A percentile compares a stretch with the other conserved stretches of the same genome.
Conservation (phyloP, 2,888 invertebrate genomes). For the Dioctria rufipes region DNA sequence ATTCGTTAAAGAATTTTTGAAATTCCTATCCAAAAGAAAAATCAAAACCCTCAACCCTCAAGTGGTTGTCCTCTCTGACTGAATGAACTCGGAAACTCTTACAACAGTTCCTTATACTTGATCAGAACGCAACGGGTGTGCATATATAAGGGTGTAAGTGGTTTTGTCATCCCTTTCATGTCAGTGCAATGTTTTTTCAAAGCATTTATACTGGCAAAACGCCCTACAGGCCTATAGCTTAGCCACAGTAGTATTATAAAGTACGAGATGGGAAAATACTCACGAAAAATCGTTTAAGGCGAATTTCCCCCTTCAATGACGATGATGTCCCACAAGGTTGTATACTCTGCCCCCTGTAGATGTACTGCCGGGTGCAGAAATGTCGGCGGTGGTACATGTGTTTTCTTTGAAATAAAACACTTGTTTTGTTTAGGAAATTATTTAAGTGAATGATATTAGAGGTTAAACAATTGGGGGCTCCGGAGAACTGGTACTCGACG, state of each 20-base stretch:
- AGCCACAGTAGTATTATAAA: neutral
- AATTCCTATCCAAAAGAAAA: neutral
- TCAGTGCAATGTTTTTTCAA: conserved; percentile 50
- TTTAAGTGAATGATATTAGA: conserved; percentile 60
- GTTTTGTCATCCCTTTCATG: conserved; percentile 63
- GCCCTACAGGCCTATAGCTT: conserved; percentile 10
- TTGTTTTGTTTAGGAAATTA: conserved; percentile 60
- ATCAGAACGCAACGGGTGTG: conserved; percentile 51
- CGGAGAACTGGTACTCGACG: conserved; percentile 49
- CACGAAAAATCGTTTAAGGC: conserved; percentile 53
- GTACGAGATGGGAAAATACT: conserved; percentile 45
- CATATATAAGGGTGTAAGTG: conserved; percentile 60
- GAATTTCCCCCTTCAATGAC: conserved; percentile 40
- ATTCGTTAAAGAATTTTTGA: neutral
- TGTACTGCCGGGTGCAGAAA: conserved; percentile 21
- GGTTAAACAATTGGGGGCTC: conserved; percentile 57
- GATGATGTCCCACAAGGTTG: neutral
- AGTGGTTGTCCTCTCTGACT: conserved; percentile 36
- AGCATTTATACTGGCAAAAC: conserved; percentile 19
- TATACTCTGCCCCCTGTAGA: conserved; percentile 15
- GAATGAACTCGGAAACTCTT: conserved; percentile 32
- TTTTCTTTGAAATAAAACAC: conserved; percentile 57
- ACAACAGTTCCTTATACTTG: conserved; percentile 28
- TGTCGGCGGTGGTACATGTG: conserved; percentile 38
- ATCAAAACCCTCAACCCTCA: conserved; percentile 35